These are phyloP conservation scores for Eristalis intricaria DNA, from an alignment of 2,888 invertebrate genomes.

Conservation along the genomic window DNA sequence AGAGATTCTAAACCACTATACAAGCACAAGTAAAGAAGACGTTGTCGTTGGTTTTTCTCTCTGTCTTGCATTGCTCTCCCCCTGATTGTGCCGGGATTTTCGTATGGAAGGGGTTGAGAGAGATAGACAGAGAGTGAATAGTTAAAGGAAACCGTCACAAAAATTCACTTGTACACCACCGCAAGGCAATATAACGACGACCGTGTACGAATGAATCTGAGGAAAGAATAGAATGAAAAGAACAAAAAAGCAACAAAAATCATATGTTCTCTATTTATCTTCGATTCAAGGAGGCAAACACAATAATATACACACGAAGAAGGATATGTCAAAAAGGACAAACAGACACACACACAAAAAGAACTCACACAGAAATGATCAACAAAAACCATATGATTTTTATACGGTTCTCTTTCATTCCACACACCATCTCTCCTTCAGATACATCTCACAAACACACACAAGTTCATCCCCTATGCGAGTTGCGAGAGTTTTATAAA, in stretches of 20 bases:
- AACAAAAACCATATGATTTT: slow-evolving; percentile 60
- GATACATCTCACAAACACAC: slow-evolving; percentile 13
- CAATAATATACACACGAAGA: slow-evolving; percentile 5
- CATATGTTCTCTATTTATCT: slow-evolving; percentile 59
- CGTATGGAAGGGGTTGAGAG: slow-evolving; percentile 58
- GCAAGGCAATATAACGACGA: neutral
- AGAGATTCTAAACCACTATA: neutral
- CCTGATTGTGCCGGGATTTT: neutral
- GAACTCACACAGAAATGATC: neutral
- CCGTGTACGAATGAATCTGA: neutral
- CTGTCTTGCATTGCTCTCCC: neutral
- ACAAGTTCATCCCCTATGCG: slow-evolving; percentile 51
- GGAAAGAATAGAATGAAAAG: slow-evolving; percentile 14
- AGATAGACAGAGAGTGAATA: neutral
- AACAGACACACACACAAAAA: slow-evolving; percentile 13
- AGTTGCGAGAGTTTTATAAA: slow-evolving; percentile 62
- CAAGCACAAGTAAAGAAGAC: neutral
- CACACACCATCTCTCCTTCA: slow-evolving; percentile 23
- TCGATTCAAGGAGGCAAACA: slow-evolving; percentile 33
- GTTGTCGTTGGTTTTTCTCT: neutral
- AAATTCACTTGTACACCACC: slow-evolving; percentile 64
- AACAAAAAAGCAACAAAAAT: slow-evolving; percentile 61
- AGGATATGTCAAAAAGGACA: slow-evolving; percentile 69
- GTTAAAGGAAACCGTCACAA: slow-evolving; percentile 1
- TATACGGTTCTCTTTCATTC: slow-evolving; percentile 36